Percentiles rank a stretch among this genome's conserved stretches.
phyloP scores from a whole-genome alignment of 2,113 vertebrate genomes.

The Danionella cerebrum region DNA sequence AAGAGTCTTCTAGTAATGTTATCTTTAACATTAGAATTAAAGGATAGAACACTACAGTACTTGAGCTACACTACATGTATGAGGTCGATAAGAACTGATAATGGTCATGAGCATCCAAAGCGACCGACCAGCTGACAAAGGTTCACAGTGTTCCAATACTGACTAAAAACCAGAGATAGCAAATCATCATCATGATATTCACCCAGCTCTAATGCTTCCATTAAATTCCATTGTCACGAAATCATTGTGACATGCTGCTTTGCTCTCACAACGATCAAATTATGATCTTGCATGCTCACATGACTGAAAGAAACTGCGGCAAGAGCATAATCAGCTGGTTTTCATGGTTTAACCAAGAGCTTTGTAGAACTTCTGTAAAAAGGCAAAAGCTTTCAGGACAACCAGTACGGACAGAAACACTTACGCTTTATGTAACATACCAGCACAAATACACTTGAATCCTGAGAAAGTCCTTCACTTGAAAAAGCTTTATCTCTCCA shows the following conservation, averaged over 20 bases:
- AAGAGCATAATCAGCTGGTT: slow-evolving; percentile 60
- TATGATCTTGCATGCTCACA: slow-evolving; percentile 46
- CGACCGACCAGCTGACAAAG: too few relatives aligned
- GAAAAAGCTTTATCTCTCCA: too few relatives aligned
- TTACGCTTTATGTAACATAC: neutral
- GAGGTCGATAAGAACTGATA: too few relatives aligned
- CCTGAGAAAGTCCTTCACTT: neutral
- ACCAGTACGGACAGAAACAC: slow-evolving; percentile 23
- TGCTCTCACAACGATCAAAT: slow-evolving; percentile 57
- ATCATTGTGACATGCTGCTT: slow-evolving; percentile 52
- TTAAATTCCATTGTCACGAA: slow-evolving; percentile 51
- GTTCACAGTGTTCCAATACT: too few relatives aligned
- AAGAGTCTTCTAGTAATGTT: too few relatives aligned
- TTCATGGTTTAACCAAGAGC: slow-evolving; percentile 47
- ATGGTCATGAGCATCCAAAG: too few relatives aligned
- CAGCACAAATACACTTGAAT: neutral
- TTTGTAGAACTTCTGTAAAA: too few relatives aligned
- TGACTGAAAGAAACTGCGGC: slow-evolving; percentile 47
- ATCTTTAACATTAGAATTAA: too few relatives aligned
- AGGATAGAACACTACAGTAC: too few relatives aligned
- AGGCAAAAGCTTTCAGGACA: slow-evolving; percentile 17
- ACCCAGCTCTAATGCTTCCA: slow-evolving; percentile 16
- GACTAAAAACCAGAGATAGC: neutral
- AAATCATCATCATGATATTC: neutral
- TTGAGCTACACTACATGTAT: too few relatives aligned